These are phyloP conservation scores for Choristoneura rosaceana DNA, from an alignment of 2,888 invertebrate genomes.

Conservation along the genomic window DNA sequence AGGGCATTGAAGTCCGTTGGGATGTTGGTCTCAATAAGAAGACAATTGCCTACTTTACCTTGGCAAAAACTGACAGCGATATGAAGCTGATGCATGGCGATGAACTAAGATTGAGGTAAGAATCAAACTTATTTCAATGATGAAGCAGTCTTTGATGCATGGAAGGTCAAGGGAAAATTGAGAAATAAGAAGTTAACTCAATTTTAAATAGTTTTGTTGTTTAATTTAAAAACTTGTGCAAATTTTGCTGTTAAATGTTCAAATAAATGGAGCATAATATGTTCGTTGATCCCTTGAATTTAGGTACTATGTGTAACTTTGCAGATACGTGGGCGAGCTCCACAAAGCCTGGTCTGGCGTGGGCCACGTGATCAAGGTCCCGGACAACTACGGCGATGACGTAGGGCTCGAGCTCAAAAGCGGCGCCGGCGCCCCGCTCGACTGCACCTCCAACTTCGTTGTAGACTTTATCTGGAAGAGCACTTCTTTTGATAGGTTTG, in stretches of 20 bases:
- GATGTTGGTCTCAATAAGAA: slow-evolving; percentile 99
- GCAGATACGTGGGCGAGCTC: slow-evolving; percentile 93
- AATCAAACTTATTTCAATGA: slow-evolving; percentile 1
- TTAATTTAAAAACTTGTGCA: too few species aligned
- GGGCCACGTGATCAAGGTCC: slow-evolving; percentile 98
- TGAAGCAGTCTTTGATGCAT: neutral
- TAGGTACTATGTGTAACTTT: neutral
- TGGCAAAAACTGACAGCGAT: slow-evolving; percentile 99
- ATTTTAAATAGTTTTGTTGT: too few species aligned
- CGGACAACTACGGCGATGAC: slow-evolving; percentile 98
- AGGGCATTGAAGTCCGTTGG: slow-evolving; percentile 99
- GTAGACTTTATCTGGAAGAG: slow-evolving; percentile 99
- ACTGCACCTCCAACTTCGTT: slow-evolving; percentile 97
- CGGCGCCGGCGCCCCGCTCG: slow-evolving; percentile 95
- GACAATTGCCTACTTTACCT: slow-evolving; percentile 97
- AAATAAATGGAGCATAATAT: too few species aligned
- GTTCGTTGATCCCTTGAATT: too few species aligned
- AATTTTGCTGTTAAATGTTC: too few species aligned
- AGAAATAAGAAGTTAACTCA: too few species aligned
- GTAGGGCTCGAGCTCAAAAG: slow-evolving; percentile 98
- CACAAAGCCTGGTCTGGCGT: slow-evolving; percentile 99
- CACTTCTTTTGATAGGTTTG: slow-evolving; percentile 96
- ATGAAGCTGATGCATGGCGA: slow-evolving; percentile 99
- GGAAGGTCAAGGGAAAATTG: too few species aligned
- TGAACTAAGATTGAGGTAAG: slow-evolving; percentile 93